Conservation (phyloP, 2,888 invertebrate species). For the Quadriops clusia region DNA sequence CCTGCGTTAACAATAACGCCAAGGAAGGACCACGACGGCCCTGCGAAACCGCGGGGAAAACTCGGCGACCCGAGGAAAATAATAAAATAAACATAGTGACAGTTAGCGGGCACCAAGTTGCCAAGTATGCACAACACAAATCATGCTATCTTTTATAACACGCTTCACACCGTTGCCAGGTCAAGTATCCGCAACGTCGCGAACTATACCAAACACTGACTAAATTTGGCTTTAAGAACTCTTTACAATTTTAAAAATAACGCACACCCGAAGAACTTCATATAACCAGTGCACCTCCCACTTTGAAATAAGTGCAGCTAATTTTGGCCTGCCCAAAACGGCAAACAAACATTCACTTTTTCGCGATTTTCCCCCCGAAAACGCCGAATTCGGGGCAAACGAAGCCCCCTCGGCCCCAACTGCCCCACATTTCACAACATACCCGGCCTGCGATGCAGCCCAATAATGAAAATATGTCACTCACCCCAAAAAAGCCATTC, state of each 20-base stretch:
- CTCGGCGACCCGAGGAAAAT: too few species aligned
- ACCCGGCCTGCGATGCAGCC: too few species aligned
- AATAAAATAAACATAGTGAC: too few species aligned
- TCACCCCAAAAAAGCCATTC: conserved; percentile 34
- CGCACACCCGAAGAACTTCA: conserved; percentile 12
- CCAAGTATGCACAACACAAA: conserved; percentile 21
- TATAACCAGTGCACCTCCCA: conserved; percentile 26
- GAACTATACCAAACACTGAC: conserved; percentile 34
- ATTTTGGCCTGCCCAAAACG: conserved; percentile 27
- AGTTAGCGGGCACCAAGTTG: conserved; percentile 18
- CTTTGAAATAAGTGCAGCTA: conserved; percentile 27
- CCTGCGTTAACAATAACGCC: conserved; percentile 9
- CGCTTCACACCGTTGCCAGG: conserved; percentile 37
- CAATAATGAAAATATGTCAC: conserved; percentile 37
- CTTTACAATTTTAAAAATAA: conserved; percentile 16
- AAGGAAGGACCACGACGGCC: background rate
- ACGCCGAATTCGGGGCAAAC: too few species aligned
- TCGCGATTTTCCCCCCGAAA: conserved; percentile 11
- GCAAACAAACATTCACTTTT: conserved; percentile 8
- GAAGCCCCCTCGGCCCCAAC: too few species aligned
- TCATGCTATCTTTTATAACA: conserved; percentile 30
- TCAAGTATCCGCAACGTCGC: conserved; percentile 37
- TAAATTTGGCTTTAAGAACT: conserved; percentile 30
- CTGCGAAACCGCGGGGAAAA: background rate
- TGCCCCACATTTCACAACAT: too few species aligned